Percentiles rank a stretch among this genome's conserved stretches.
These are phyloP conservation scores for Etia nguti DNA, from an alignment of 2,113 vertebrate species.

Conservation along the genomic window DNA sequence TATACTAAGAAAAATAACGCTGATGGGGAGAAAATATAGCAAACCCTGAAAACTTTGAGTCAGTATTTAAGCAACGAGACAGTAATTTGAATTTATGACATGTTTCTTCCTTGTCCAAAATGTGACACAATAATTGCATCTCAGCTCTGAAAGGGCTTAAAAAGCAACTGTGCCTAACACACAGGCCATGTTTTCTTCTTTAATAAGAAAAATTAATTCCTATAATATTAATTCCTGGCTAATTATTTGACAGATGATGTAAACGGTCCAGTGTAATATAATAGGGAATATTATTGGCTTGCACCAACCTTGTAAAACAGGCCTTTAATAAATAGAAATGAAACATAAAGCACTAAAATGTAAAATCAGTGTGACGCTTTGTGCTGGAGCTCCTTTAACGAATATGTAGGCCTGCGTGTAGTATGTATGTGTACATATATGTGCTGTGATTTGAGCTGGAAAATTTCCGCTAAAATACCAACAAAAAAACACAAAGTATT, in stretches of 20 bases:
- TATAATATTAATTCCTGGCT: no score
- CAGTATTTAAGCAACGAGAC: background rate
- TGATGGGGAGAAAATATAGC: background rate
- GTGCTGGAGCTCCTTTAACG: background rate
- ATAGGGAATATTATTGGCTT: background rate
- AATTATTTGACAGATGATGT: background rate
- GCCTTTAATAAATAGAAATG: background rate
- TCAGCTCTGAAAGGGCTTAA: background rate
- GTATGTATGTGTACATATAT: background rate
- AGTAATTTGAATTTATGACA: background rate
- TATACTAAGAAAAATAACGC: background rate
- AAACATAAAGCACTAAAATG: background rate
- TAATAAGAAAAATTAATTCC: background rate
- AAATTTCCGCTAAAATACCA: background rate
- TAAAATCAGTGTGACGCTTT: background rate
- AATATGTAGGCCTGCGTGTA: background rate
- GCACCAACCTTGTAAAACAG: background rate
- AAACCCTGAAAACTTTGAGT: background rate
- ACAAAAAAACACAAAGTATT: background rate
- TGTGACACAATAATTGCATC: background rate
- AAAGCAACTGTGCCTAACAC: background rate
- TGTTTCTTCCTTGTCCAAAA: background rate
- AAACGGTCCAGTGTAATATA: background rate
- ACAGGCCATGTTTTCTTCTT: background rate
- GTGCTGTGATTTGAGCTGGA: background rate